A percentile compares a stretch with the other conserved stretches of the same genome.
Evolutionary conservation across 2,888 invertebrate species (phyloP).

Genomic region (Caenorhabditis sp.): DNA sequence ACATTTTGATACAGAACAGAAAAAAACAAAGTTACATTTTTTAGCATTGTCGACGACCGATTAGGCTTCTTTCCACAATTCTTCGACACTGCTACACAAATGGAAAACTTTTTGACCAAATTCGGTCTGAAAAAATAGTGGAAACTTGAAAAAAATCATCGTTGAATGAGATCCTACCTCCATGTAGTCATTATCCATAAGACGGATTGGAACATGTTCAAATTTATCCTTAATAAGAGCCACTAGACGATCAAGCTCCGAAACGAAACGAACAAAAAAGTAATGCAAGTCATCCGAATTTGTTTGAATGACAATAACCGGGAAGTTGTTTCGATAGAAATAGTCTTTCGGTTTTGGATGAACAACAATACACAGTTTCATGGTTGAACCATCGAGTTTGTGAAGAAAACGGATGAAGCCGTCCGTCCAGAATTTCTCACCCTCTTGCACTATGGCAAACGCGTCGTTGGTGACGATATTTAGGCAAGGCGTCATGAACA

Average conservation of each 20-base stretch:
- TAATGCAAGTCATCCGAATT: conserved; percentile 11
- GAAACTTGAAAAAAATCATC: background rate
- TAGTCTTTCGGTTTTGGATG: conserved; percentile 2
- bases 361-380: conserved; percentile 7
- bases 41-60: too few relatives aligned
- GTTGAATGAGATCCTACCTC: background rate
- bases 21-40: background rate
- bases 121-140: background rate
- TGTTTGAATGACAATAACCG: conserved; percentile 12
- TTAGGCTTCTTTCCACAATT: too few relatives aligned
- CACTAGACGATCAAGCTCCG: conserved; percentile 15
- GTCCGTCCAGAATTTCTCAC: conserved; percentile 59
- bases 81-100: too few relatives aligned
- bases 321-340: conserved; percentile 5
- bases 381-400: background rate
- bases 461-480: conserved; percentile 1
- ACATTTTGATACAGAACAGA: background rate
- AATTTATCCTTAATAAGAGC: background rate
- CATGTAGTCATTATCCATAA: background rate
- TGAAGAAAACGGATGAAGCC: conserved; percentile 60
- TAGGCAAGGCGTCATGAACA: conserved; percentile 13
- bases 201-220: background rate
- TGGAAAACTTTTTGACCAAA: background rate
- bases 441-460: conserved; percentile 57
- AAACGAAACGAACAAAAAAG: conserved; percentile 20